A percentile compares a stretch with the other conserved stretches of the same genome.
Evolutionary conservation across 2,888 invertebrate species (phyloP).

Genomic region (Timema podura): DNA sequence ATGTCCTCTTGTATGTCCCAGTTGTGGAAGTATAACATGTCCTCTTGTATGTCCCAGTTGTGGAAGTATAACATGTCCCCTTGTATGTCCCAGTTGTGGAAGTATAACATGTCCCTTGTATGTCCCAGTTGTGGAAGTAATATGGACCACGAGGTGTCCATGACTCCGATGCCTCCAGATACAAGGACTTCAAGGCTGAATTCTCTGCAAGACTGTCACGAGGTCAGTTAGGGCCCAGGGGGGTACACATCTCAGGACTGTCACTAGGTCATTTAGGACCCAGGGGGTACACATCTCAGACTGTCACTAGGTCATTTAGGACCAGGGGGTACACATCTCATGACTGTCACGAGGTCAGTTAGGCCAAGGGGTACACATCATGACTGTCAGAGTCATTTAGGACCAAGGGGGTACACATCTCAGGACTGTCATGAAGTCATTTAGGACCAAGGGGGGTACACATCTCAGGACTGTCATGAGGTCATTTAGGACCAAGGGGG

Average conservation of each 20-base stretch:
- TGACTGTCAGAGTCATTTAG: conserved; percentile 76
- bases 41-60: no score
- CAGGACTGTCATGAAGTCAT: conserved; percentile 87
- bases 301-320: conserved; percentile 71
- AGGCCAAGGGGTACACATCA: background rate
- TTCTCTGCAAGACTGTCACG: conserved; percentile 91
- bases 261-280: conserved; percentile 62
- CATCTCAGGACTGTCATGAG: conserved; percentile 79
- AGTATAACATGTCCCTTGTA: background rate
- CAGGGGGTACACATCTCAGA: conserved; percentile 49
- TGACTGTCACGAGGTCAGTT: conserved; percentile 80
- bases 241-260: conserved; percentile 55
- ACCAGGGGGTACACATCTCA: no score
- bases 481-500: conserved; percentile 45
- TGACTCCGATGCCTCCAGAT: conserved; percentile 83
- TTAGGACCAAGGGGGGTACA: background rate
- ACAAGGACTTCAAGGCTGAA: conserved; percentile 75
- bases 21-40: no score
- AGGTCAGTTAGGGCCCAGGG: conserved; percentile 51
- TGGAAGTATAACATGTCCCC: no score
- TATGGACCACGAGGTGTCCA: conserved; percentile 74
- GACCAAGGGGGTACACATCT: no score
- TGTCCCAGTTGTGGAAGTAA: conserved; percentile 11
- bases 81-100: conserved; percentile 1
- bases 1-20: no score